Evolutionary conservation across 1,140 invertebrate species (phyloP).

Genomic region (Zaprionus tsacasi): DNA sequence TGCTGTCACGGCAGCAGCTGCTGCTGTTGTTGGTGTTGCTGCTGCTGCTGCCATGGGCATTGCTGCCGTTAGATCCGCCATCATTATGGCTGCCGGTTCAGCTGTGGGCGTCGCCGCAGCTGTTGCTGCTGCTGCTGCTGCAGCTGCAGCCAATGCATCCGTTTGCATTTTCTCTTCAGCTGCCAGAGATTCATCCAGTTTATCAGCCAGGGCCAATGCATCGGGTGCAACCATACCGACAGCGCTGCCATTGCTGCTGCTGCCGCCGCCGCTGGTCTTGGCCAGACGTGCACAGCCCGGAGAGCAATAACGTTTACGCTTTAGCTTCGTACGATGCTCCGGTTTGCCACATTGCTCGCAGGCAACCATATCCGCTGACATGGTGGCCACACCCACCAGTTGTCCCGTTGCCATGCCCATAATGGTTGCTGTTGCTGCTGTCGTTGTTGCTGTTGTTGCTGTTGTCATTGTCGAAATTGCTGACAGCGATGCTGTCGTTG

Average conservation of each 20-base stretch:
- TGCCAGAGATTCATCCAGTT: slow-evolving; percentile 68
- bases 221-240: slow-evolving; percentile 60
- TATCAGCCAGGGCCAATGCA: slow-evolving; percentile 64
- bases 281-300: slow-evolving; percentile 68
- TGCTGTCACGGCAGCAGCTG: slow-evolving; percentile 21
- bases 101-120: slow-evolving; percentile 12
- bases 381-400: slow-evolving; percentile 7
- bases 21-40: not conserved
- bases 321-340: slow-evolving; percentile 89
- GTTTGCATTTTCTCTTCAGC: slow-evolving; percentile 73
- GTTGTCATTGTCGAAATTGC: not conserved
- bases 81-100: not conserved
- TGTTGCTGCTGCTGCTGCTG: not conserved
- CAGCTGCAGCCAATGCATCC: slow-evolving; percentile 36
- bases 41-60: slow-evolving; percentile 3
- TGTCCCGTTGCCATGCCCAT: not conserved
- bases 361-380: slow-evolving; percentile 86
- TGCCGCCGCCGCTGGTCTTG: slow-evolving; percentile 37
- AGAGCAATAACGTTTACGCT: slow-evolving; percentile 92
- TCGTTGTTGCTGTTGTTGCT: not conserved
- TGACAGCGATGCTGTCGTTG: slow-evolving; percentile 5
- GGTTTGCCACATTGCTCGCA: slow-evolving; percentile 92
- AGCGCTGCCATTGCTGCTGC: slow-evolving; percentile 41
- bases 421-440: not conserved
- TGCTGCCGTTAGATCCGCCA: slow-evolving; percentile 10